Evolutionary conservation across 1,140 invertebrate genomes (phyloP).

Genomic region (Delia radicum): DNA sequence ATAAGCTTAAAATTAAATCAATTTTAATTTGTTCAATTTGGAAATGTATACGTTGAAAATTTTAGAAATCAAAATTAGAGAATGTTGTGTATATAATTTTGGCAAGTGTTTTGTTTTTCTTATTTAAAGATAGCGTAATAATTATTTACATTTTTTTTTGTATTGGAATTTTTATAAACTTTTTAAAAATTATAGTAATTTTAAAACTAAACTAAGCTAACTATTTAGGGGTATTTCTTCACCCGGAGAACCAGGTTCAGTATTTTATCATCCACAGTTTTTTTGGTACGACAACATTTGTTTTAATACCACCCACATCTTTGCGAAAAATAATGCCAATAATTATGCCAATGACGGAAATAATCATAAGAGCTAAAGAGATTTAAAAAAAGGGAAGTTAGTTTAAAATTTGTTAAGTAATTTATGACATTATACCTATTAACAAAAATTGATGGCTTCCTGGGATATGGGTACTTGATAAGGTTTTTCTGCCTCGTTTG

Average conservation of each 20-base stretch:
- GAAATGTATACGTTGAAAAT: neutral
- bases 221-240: conserved; percentile 55
- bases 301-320: conserved; percentile 52
- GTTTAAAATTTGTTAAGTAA: no score
- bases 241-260: conserved; percentile 48
- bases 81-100: no score
- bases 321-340: conserved; percentile 52
- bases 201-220: conserved; percentile 37
- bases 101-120: no score
- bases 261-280: conserved; percentile 43
- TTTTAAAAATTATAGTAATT: neutral
- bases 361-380: conserved; percentile 44
- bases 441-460: conserved; percentile 47
- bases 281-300: conserved; percentile 52
- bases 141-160: neutral
- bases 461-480: conserved; percentile 49
- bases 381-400: neutral
- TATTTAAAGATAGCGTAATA: no score
- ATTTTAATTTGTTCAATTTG: no score
- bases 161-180: neutral
- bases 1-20: neutral
- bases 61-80: no score
- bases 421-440: conserved; percentile 38
- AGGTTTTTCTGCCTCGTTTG: conserved; percentile 30
- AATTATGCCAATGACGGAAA: conserved; percentile 47